Conservation (phyloP, 2,888 invertebrate genomes). For the Tenthredo mesomela region DNA sequence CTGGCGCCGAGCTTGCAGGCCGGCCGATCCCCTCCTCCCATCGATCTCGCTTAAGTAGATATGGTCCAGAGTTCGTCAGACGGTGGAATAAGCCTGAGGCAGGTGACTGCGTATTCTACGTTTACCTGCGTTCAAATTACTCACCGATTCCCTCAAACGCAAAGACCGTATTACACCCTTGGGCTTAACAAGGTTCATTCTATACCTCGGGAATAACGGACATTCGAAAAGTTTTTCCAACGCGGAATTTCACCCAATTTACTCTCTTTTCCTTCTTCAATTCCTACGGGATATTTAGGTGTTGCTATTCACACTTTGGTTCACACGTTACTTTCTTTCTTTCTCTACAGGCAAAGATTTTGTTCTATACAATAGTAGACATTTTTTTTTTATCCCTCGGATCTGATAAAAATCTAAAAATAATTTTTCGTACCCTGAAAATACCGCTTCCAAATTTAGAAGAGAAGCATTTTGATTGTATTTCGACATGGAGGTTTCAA, state of each 20-base stretch:
- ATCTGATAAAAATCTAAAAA: too few species aligned
- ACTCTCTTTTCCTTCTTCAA: background rate
- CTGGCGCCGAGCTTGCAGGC: constrained; percentile 34
- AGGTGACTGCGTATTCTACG: background rate
- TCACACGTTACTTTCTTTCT: too few species aligned
- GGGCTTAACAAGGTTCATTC: background rate
- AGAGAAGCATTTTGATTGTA: too few species aligned
- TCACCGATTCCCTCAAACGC: background rate
- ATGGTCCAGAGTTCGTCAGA: constrained; percentile 44
- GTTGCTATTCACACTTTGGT: background rate
- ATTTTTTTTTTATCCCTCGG: too few species aligned
- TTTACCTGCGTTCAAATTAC: constrained; percentile 1
- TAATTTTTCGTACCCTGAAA: too few species aligned
- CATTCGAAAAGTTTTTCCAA: background rate
- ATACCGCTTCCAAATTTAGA: too few species aligned
- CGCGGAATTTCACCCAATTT: background rate
- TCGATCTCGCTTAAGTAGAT: constrained; percentile 38
- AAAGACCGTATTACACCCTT: background rate
- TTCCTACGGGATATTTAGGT: background rate
- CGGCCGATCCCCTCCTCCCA: background rate
- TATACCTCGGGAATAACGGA: background rate
- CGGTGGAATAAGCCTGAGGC: constrained; percentile 9
- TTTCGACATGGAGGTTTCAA: too few species aligned
- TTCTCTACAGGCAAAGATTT: too few species aligned
- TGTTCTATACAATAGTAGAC: too few species aligned